Conservation (phyloP, 2,113 vertebrate genomes). For the Eretmochelys imbricata region DNA sequence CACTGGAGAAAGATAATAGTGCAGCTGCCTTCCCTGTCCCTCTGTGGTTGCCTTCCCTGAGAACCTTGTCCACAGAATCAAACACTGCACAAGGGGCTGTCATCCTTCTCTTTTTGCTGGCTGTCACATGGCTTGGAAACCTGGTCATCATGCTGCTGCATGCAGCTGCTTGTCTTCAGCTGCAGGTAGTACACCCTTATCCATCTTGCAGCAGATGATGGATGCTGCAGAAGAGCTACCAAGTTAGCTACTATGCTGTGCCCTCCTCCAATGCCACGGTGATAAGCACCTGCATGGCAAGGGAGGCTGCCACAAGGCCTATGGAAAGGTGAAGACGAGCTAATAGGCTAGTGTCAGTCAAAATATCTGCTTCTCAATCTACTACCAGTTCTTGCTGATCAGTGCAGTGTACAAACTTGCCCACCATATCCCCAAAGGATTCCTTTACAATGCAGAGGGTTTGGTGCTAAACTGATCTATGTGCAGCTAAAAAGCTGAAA, state of each 20-base stretch:
- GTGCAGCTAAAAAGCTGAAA: neutral
- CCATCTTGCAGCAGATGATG: neutral
- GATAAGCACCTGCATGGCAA: too few species aligned
- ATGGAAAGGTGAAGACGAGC: too few species aligned
- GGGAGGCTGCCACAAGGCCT: too few species aligned
- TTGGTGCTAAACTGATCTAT: neutral
- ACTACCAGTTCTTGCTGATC: too few species aligned
- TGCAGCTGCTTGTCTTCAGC: neutral
- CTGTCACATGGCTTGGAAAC: neutral
- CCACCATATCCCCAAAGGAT: too few species aligned
- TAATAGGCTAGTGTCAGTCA: too few species aligned
- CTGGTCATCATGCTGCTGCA: neutral
- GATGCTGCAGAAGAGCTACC: neutral
- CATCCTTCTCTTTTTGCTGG: neutral
- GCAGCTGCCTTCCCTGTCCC: neutral
- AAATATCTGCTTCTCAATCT: too few species aligned
- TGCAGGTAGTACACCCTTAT: too few species aligned
- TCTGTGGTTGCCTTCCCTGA: neutral
- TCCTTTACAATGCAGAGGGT: neutral
- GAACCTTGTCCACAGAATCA: neutral
- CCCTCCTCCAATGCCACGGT: too few species aligned
- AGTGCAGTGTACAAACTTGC: too few species aligned
- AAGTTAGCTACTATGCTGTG: neutral
- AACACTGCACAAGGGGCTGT: neutral
- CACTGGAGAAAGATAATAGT: neutral